Percentiles rank a stretch among this genome's conserved stretches.
These are phyloP conservation scores for Macrochelys suwanniensis DNA, from an alignment of 2,797 vertebrate genomes.

Conservation along the genomic window DNA sequence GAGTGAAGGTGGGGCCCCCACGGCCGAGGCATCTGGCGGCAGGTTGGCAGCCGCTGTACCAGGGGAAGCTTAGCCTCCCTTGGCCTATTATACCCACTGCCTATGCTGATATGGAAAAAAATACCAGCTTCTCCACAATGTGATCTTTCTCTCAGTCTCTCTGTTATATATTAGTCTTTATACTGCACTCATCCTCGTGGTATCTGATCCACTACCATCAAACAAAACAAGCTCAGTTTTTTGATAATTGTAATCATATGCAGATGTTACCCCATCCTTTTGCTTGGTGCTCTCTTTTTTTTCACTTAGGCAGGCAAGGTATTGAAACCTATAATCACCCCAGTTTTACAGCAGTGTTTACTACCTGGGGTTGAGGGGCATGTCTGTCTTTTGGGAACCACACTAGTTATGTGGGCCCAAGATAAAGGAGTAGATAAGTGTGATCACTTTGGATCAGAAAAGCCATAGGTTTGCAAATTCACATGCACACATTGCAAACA, in stretches of 20 bases:
- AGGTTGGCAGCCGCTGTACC: too few species aligned
- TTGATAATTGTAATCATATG: background rate
- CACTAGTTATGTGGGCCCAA: background rate
- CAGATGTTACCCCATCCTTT: background rate
- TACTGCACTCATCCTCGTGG: background rate
- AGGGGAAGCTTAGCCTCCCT: too few species aligned
- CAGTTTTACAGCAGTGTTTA: constrained; percentile 25
- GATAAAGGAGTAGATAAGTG: background rate
- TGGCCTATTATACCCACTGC: too few species aligned
- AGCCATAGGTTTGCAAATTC: background rate
- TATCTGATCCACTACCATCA: background rate
- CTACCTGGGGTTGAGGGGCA: background rate
- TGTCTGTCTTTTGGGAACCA: background rate
- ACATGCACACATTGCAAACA: background rate
- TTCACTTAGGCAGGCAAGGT: background rate
- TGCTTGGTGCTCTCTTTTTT: background rate
- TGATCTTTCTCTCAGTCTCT: background rate
- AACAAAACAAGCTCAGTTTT: background rate
- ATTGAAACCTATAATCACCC: background rate
- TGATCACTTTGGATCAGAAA: background rate
- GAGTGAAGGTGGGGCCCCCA: too few species aligned
- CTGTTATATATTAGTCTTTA: background rate
- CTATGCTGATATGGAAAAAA: background rate
- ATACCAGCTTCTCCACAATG: background rate
- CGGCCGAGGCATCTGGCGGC: too few species aligned